A percentile compares a stretch with the other conserved stretches of the same genome.
These are phyloP conservation scores for Nomada ferruginata DNA, from an alignment of 2,888 invertebrate species.

Conservation along the genomic window DNA sequence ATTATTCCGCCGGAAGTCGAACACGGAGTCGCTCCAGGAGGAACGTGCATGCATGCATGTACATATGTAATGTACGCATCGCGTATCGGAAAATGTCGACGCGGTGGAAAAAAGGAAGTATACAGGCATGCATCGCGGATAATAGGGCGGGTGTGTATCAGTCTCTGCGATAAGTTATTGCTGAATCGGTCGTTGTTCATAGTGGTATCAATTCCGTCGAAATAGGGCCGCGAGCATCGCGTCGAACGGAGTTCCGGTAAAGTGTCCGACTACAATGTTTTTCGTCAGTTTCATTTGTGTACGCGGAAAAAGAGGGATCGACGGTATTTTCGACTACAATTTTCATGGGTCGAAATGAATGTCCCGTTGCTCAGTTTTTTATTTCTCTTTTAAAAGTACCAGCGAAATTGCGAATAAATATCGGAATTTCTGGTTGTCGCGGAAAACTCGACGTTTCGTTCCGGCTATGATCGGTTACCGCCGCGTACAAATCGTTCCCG, in stretches of 20 bases:
- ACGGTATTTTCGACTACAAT: not conserved
- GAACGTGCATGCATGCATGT: conserved; percentile 21
- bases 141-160: conserved; percentile 55
- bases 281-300: not conserved
- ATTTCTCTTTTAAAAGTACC: not conserved
- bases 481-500: not conserved
- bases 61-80: conserved; percentile 10
- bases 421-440: not conserved
- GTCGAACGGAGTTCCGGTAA: conserved; percentile 19
- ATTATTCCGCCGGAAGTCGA: conserved; percentile 17
- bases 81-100: conserved; percentile 58
- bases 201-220: conserved; percentile 41
- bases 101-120: conserved; percentile 32
- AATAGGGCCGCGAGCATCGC: conserved; percentile 47
- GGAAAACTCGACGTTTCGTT: not conserved
- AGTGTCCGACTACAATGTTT: conserved; percentile 37
- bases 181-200: conserved; percentile 56
- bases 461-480: conserved; percentile 11
- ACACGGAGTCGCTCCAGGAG: not conserved
- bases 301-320: not conserved
- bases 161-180: conserved; percentile 65
- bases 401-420: conserved; percentile 9
- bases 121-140: conserved; percentile 34
- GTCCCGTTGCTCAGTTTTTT: not conserved
- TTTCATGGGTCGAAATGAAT: not conserved